Conservation (phyloP, 2,113 vertebrate genomes). For the Artemisiospiza belli region DNA sequence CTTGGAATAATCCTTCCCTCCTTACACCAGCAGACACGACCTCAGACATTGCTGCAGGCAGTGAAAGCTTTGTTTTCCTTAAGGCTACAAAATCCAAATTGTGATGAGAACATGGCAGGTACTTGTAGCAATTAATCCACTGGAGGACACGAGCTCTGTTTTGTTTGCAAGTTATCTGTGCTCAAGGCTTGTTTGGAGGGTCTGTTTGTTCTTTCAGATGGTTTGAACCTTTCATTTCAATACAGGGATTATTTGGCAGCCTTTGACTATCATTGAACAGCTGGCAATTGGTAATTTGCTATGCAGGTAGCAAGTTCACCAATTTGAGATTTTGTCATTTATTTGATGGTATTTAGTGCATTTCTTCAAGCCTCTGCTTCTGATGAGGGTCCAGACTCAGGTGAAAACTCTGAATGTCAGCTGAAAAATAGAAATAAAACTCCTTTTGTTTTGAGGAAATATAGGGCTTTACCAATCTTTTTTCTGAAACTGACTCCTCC, state of each 20-base stretch:
- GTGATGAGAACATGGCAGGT: not conserved
- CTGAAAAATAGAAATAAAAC: not conserved
- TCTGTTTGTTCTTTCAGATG: conserved; percentile 4
- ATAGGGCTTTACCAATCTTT: not conserved
- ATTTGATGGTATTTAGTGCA: not conserved
- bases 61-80: conserved; percentile 12
- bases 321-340: not conserved
- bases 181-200: not conserved
- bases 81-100: not conserved
- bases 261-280: not conserved
- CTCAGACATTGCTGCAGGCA: not conserved
- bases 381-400: not conserved
- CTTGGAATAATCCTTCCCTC: not conserved
- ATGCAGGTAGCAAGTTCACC: not conserved
- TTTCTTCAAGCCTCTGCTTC: not conserved
- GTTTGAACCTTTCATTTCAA: not conserved
- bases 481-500: not conserved
- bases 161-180: conserved; percentile 19
- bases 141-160: conserved; percentile 2
- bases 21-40: not conserved
- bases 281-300: not conserved
- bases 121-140: conserved; percentile 23
- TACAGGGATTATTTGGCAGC: not conserved
- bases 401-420: not conserved
- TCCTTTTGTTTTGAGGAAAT: not conserved